A percentile compares a stretch with the other conserved stretches of the same genome.
phyloP scores from a whole-genome alignment of 2,797 vertebrate species.

The Dicrostonyx torquatus region DNA sequence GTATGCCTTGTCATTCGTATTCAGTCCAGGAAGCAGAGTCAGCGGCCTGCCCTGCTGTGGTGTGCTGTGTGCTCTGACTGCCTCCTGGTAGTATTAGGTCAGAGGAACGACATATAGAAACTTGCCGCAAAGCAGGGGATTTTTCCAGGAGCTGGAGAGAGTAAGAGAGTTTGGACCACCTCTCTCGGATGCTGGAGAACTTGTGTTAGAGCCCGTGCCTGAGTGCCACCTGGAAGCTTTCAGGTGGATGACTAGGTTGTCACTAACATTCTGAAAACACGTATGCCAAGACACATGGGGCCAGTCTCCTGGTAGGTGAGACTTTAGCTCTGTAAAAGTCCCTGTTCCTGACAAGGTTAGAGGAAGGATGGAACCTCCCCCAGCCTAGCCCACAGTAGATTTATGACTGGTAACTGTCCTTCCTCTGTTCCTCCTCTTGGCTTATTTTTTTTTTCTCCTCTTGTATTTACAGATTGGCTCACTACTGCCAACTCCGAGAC shows the following conservation, averaged over 20 bases:
- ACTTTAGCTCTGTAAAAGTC: background rate
- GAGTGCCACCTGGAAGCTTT: background rate
- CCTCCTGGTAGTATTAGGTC: background rate
- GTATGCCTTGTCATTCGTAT: background rate
- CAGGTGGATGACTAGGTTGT: background rate
- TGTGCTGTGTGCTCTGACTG: background rate
- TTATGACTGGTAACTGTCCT: background rate
- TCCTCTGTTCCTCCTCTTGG: background rate
- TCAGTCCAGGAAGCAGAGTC: background rate
- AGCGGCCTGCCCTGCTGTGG: fast-evolving
- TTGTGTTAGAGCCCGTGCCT: background rate
- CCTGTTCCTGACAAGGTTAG: background rate
- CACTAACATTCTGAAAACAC: background rate
- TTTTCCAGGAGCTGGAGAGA: background rate
- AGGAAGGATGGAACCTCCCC: background rate
- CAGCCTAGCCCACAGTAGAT: background rate
- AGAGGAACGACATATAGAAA: background rate
- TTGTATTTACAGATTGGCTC: constrained; percentile 89
- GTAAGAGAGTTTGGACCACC: background rate
- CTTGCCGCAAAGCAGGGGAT: background rate
- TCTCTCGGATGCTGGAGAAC: background rate
- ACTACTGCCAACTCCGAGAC: constrained; percentile 96
- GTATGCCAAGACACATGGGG: constrained; percentile 16
- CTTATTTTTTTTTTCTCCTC: background rate
- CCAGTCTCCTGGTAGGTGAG: background rate